Evolutionary conservation across 2,113 vertebrate genomes (phyloP), one percentile per base, ranked within the genome.

Genomic region (Dromaius novaehollandiae): DNA sequence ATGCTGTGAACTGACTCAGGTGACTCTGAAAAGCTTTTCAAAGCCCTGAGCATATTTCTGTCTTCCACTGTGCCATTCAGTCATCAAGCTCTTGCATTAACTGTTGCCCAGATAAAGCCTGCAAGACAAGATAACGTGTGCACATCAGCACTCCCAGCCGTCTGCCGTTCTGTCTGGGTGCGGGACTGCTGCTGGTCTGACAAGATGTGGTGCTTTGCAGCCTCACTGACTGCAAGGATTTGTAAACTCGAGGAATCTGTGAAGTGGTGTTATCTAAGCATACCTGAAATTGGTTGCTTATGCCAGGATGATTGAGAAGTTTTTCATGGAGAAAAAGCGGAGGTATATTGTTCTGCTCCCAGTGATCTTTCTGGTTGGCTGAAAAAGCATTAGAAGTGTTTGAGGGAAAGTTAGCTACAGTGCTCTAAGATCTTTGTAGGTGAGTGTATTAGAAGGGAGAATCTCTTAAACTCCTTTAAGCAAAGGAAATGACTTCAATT

Each of bases 141-240:
- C 30, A 48, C 40, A 17, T 13, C 81, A 50, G 61, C 65, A 2
- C 38, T 46, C 19, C 58, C 58, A 15, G 58, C 8, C 4, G 36
- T 30, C 25, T 11, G 16, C 42, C 5, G 8, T 76, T 68, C 38
- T 3, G 2, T 8, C 56, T 11, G 3, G 66, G 42, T 11, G 50
- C 32, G 32, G 64, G 19, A 61, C 53, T 4, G 1, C 82, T 50
- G 3, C 20, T 38, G 28, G 46, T 20, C 55, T 60, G 69, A 82
- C 61, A 17, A 2, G 40, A 15, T 46, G 13, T 1, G 0, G 5
- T 6, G 28, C 53, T 38, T 32, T 44, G 0, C 89, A 77, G 53
- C 86, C 60, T 32, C 77, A 1, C 74, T 28, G 42, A 0, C 80
- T 40, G 61, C 56, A 26, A 60, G 26, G 13, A 55, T 75, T 32